These are phyloP conservation scores for Biston stratarius DNA, from an alignment of 2,888 invertebrate species.

Conservation along the genomic window DNA sequence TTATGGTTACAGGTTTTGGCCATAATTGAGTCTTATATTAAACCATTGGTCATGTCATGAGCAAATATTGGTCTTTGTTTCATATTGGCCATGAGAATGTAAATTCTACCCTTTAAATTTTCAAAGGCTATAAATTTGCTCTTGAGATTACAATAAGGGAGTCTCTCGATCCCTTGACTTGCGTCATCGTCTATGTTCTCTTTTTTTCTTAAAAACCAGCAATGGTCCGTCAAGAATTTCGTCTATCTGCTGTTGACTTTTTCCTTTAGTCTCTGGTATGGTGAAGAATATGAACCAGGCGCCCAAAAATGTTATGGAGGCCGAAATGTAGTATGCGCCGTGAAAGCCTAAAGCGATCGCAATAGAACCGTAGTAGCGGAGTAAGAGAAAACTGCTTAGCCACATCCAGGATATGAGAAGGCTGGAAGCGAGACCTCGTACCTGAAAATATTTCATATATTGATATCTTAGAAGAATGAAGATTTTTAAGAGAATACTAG, in stretches of 20 bases:
- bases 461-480: neutral
- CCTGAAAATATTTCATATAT: slow-evolving; percentile 54
- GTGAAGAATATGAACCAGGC: slow-evolving; percentile 67
- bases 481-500: too few species aligned
- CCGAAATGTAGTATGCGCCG: slow-evolving; percentile 76
- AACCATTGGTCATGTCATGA: slow-evolving; percentile 13
- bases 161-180: slow-evolving; percentile 42
- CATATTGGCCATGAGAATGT: neutral
- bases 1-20: slow-evolving; percentile 8
- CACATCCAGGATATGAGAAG: slow-evolving; percentile 81
- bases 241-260: slow-evolving; percentile 71
- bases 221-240: slow-evolving; percentile 69
- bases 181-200: slow-evolving; percentile 69
- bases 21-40: slow-evolving; percentile 8
- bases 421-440: slow-evolving; percentile 77
- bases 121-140: neutral
- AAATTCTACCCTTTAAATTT: neutral
- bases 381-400: slow-evolving; percentile 76
- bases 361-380: slow-evolving; percentile 76
- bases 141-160: slow-evolving; percentile 47
- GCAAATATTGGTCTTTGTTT: neutral
- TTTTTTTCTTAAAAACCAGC: slow-evolving; percentile 56
- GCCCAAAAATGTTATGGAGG: slow-evolving; percentile 71
- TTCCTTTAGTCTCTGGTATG: slow-evolving; percentile 76
- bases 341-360: slow-evolving; percentile 74